Percentiles rank a stretch among this genome's conserved stretches.
phyloP scores from a whole-genome alignment of 2,888 invertebrate genomes.

The Chrysopilus asiliformis region DNA sequence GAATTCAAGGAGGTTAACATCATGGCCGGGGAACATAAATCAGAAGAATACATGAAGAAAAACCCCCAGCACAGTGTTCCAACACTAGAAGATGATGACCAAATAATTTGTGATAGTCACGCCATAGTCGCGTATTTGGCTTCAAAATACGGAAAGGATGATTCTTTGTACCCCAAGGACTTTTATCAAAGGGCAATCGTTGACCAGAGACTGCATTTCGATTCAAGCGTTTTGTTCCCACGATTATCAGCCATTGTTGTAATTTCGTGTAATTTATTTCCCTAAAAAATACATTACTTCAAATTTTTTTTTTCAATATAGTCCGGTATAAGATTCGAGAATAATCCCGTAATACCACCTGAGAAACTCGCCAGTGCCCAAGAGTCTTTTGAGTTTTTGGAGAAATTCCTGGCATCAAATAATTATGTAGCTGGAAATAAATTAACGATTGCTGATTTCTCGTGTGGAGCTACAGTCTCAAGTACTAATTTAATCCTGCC shows the following conservation, averaged over 20 bases:
- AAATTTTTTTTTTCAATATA: not conserved
- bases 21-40: constrained; percentile 16
- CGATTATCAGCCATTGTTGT: constrained; percentile 2
- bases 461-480: constrained; percentile 20
- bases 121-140: constrained; percentile 23
- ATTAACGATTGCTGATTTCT: constrained; percentile 27
- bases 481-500: constrained; percentile 19
- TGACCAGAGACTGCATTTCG: constrained; percentile 24
- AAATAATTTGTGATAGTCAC: constrained; percentile 21
- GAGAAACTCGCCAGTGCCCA: constrained; percentile 16
- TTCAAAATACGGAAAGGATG: constrained; percentile 19
- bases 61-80: constrained; percentile 26
- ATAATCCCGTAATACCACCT: not conserved
- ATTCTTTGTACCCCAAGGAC: constrained; percentile 25
- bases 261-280: too few species aligned
- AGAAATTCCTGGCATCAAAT: constrained; percentile 1
- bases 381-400: constrained; percentile 4
- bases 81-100: constrained; percentile 18
- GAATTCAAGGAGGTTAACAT: constrained; percentile 15
- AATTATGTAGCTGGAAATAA: constrained; percentile 23
- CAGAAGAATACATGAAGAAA: constrained; percentile 21
- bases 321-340: constrained; percentile 1
- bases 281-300: too few species aligned
- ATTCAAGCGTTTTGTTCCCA: constrained; percentile 1
- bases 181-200: constrained; percentile 20